Percentiles rank a stretch among this genome's conserved stretches.
phyloP scores from a whole-genome alignment of 2,113 vertebrate genomes.

The Nipponia nippon region DNA sequence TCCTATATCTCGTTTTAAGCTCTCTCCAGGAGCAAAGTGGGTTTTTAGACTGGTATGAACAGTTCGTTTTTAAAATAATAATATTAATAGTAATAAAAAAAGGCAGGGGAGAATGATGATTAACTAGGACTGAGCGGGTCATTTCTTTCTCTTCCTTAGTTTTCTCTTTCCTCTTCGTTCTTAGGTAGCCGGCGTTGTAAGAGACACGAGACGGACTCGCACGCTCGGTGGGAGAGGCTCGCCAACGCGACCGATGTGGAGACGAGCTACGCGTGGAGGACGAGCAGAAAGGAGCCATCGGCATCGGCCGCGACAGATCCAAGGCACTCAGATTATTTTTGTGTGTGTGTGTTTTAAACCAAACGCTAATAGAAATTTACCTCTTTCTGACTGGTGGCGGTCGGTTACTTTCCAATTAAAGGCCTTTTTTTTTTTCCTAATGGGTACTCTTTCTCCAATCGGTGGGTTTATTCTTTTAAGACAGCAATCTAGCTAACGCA shows the following conservation, averaged over 20 bases:
- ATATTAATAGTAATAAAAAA: slow-evolving; percentile 47
- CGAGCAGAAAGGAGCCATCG: slow-evolving; percentile 87
- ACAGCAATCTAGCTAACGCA: slow-evolving; percentile 79
- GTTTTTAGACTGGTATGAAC: slow-evolving; percentile 82
- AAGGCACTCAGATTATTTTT: slow-evolving; percentile 93
- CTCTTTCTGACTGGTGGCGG: slow-evolving; percentile 74
- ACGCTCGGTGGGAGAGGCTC: slow-evolving; percentile 65
- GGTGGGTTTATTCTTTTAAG: slow-evolving; percentile 80
- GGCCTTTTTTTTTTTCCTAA: slow-evolving; percentile 65
- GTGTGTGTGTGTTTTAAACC: slow-evolving; percentile 73
- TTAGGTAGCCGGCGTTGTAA: slow-evolving; percentile 82
- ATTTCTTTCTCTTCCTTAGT: slow-evolving; percentile 56
- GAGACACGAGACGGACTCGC: slow-evolving; percentile 69
- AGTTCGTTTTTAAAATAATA: slow-evolving; percentile 74
- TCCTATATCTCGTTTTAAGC: slow-evolving; percentile 64
- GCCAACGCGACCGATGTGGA: slow-evolving; percentile 66
- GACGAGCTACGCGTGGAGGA: slow-evolving; percentile 82
- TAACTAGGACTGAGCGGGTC: slow-evolving; percentile 83
- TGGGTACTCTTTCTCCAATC: slow-evolving; percentile 78
- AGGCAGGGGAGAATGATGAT: slow-evolving; percentile 83
- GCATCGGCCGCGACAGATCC: slow-evolving; percentile 85
- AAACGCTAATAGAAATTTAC: slow-evolving; percentile 88
- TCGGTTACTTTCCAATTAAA: slow-evolving; percentile 81
- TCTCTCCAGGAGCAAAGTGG: slow-evolving; percentile 70
- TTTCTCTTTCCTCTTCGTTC: slow-evolving; percentile 62